phyloP scores from a whole-genome alignment of 2,888 invertebrate species.

The Ormia ochracea region DNA sequence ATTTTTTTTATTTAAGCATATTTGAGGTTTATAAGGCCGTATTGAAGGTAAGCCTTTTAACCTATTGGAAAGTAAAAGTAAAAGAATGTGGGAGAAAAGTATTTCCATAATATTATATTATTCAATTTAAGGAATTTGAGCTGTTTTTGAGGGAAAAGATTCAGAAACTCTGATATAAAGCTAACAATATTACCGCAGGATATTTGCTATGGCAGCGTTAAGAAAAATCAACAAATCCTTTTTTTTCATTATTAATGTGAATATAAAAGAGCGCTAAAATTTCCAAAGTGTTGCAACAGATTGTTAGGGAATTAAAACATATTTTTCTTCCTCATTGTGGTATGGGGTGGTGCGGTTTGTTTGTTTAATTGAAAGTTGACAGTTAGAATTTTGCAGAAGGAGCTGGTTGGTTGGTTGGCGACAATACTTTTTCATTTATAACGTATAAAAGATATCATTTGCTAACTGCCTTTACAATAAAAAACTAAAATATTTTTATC shows the following conservation, averaged over 20 bases:
- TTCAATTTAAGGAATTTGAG: too few species aligned
- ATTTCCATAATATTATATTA: too few species aligned
- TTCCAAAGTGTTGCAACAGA: slow-evolving; percentile 60
- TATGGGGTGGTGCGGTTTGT: slow-evolving; percentile 30
- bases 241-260: slow-evolving; percentile 58
- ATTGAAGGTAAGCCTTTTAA: too few species aligned
- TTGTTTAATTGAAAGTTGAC: slow-evolving; percentile 44
- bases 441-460: background rate
- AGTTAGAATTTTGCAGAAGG: slow-evolving; percentile 1
- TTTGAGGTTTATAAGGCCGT: too few species aligned
- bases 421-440: slow-evolving; percentile 1
- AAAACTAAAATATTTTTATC: slow-evolving; percentile 30
- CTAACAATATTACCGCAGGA: slow-evolving; percentile 19
- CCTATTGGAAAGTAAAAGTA: too few species aligned
- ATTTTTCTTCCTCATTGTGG: slow-evolving; percentile 17
- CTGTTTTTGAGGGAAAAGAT: background rate
- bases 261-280: slow-evolving; percentile 60
- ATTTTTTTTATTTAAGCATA: too few species aligned
- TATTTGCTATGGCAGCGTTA: slow-evolving; percentile 19
- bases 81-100: too few species aligned
- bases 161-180: slow-evolving; percentile 7
- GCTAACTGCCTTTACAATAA: background rate
- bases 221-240: slow-evolving; percentile 50
- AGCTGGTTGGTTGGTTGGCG: slow-evolving; percentile 12
- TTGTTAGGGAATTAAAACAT: slow-evolving; percentile 59